These are phyloP conservation scores for Cricetomys ansorgei DNA, from an alignment of 2,113 vertebrate species.

Conservation along the genomic window DNA sequence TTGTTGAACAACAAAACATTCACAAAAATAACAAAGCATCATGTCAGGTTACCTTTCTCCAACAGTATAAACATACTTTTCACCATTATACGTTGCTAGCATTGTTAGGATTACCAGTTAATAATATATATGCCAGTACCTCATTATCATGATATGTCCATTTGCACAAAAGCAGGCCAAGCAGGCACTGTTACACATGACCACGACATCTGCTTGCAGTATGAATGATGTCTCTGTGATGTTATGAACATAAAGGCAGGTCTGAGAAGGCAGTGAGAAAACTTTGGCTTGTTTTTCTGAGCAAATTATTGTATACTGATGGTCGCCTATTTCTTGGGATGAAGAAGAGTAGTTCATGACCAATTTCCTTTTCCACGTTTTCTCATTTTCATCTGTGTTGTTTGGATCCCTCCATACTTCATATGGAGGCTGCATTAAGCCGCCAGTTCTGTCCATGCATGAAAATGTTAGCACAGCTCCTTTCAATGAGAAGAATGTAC, in stretches of 20 bases:
- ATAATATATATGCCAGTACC: constrained; percentile 88
- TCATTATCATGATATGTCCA: constrained; percentile 98
- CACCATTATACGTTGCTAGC: not conserved
- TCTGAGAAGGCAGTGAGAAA: constrained; percentile 97
- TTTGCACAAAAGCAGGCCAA: constrained; percentile 99
- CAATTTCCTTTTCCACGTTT: constrained; percentile 92
- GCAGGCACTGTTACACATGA: constrained; percentile 94
- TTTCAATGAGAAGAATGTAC: constrained; percentile 93
- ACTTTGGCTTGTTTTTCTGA: constrained; percentile 99
- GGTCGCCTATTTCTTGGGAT: constrained; percentile 94
- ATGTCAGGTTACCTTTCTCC: constrained; percentile 2
- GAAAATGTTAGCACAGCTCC: constrained; percentile 94
- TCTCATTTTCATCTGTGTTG: constrained; percentile 91
- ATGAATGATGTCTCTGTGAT: constrained; percentile 99
- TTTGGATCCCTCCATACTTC: constrained; percentile 96
- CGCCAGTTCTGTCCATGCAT: constrained; percentile 93
- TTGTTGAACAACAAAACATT: constrained; percentile 13
- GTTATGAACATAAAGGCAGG: constrained; percentile 96
- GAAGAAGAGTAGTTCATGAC: constrained; percentile 93
- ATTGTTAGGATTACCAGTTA: constrained; percentile 53
- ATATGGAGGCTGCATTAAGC: constrained; percentile 91
- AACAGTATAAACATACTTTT: not conserved
- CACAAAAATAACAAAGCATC: constrained; percentile 1
- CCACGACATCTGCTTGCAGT: constrained; percentile 93
- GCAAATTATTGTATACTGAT: constrained; percentile 96